A percentile compares a stretch with the other conserved stretches of the same genome.
Conservation (phyloP, 2,797 vertebrate genomes). For the Gambusia yucatana region DNA sequence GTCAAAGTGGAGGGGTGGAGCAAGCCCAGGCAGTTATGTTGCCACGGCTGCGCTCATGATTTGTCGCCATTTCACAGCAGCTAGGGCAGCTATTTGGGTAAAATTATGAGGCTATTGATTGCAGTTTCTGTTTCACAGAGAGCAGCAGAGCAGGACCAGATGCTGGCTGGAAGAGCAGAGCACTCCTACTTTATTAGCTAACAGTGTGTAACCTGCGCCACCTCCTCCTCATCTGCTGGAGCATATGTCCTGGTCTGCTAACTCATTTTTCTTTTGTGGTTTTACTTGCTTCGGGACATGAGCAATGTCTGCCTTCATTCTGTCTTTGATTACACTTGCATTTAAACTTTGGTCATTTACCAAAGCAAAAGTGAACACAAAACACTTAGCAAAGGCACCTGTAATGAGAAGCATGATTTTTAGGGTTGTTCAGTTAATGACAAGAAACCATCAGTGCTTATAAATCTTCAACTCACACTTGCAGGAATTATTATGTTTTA, state of each 20-base stretch:
- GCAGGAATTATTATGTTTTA: neutral
- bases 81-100: conserved; percentile 84
- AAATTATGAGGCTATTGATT: conserved; percentile 90
- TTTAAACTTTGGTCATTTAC: neutral
- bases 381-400: neutral
- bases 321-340: neutral
- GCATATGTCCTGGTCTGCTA: neutral
- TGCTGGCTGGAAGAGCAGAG: conserved; percentile 72
- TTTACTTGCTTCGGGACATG: neutral
- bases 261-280: neutral
- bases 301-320: neutral
- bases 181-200: conserved; percentile 77
- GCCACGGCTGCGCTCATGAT: conserved; percentile 41
- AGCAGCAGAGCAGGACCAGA: conserved; percentile 79
- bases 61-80: conserved; percentile 82
- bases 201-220: conserved; percentile 33
- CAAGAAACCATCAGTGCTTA: neutral
- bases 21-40: conserved; percentile 32
- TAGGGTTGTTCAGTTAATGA: neutral
- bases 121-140: conserved; percentile 84
- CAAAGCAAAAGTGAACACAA: neutral
- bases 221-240: neutral
- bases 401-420: neutral
- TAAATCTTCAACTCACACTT: neutral
- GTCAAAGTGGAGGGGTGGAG: conserved; percentile 34